Base-by-base conservation (phyloP, 2,888 invertebrate species). In the Platypus cylindrus region DNA sequence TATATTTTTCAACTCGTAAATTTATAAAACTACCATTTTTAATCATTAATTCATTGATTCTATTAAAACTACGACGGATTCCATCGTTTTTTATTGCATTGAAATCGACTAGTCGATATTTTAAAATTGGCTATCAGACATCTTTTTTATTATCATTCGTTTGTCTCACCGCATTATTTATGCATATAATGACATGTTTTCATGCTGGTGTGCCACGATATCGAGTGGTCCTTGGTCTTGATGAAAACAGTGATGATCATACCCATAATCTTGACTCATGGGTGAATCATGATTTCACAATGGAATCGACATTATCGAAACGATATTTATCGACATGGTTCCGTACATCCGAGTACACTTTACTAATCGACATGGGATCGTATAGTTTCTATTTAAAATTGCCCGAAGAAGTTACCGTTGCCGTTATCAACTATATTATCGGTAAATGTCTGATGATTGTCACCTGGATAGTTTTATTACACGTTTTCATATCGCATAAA, bases 401-500 rank as follows among this genome's bases (percentile, higher is more conserved):
- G 2, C 11, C 26, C 9, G 41, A 44, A 27, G 48, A 48, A 27
- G 34, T 38, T 12, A 2, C 32, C 5, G 13, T 46, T 2, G 23
- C 35, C 1, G 29, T 47, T 3, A 5, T 41, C 3, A 44, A 40
- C 5, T 48, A 43, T 18, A n/a, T 41, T 5, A n/a, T 45, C 3
- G 48, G 48, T 15, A 47, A 45, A 36, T 18, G 46, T 3, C 5
- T 46, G 2, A 27, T 41, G 8, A 32, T 36, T 3, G 37, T 40
- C 3, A 39, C 36, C 5, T 46, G 46, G 46, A 35, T 46, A 16
- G 36, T 43, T 12, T 18, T 46, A 3, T 36, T 41, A 15, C 34
- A 29, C 2, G 29, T 18, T 3, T 41, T 44, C 11, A 11, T 35
- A 47, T 46, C 43, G 40, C 50, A 32, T 40, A 46, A 41, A 16